Percentiles rank a stretch among this genome's conserved stretches.
Conservation (phyloP, 2,888 invertebrate genomes). For the Sussaba pulchella region DNA sequence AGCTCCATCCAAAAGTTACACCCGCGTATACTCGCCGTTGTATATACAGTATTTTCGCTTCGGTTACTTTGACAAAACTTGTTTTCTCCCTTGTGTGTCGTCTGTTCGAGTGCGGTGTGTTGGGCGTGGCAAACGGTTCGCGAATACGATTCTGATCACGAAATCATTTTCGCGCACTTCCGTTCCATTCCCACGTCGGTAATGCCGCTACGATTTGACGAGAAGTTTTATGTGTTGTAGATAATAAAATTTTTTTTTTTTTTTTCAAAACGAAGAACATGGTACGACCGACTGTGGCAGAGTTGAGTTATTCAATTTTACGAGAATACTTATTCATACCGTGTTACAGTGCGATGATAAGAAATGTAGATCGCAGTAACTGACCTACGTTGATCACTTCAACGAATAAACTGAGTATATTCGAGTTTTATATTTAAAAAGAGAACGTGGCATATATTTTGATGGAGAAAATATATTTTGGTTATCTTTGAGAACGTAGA, state of each 20-base stretch:
- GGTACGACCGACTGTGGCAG: background rate
- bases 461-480: too few relatives aligned
- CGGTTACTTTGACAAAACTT: constrained; percentile 40
- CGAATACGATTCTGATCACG: constrained; percentile 57
- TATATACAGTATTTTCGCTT: constrained; percentile 21
- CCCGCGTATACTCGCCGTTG: background rate
- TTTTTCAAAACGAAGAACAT: background rate
- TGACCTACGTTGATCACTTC: background rate
- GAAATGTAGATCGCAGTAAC: background rate
- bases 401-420: background rate
- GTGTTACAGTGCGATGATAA: background rate
- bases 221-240: constrained; percentile 34
- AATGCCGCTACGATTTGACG: constrained; percentile 5
- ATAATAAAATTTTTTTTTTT: background rate
- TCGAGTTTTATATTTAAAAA: background rate
- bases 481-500: too few relatives aligned
- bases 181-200: constrained; percentile 16
- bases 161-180: constrained; percentile 51
- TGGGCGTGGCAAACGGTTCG: constrained; percentile 36
- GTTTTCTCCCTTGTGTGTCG: constrained; percentile 41
- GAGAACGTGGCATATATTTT: too few relatives aligned
- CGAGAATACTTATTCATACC: background rate
- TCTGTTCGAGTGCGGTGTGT: constrained; percentile 18
- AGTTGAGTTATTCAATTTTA: constrained; percentile 27
- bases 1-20: background rate